These are phyloP conservation scores for Xylota segnis DNA, from an alignment of 2,888 invertebrate genomes.

Conservation along the genomic window DNA sequence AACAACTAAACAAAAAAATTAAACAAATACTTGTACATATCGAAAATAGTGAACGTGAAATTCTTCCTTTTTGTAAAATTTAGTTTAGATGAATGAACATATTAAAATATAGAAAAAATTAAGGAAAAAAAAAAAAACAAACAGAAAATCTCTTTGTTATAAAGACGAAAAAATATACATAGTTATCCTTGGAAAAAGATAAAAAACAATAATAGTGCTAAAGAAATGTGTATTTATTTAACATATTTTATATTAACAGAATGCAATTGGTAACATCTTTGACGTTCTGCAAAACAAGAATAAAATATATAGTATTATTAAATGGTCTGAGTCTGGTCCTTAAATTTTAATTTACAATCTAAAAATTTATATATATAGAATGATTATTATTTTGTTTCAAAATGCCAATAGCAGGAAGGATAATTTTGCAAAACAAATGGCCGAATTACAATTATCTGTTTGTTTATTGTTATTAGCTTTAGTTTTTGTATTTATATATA, in stretches of 20 bases:
- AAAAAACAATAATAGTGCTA: constrained; percentile 73
- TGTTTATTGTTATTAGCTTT: constrained; percentile 15
- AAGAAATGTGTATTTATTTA: constrained; percentile 68
- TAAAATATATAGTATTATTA: constrained; percentile 70
- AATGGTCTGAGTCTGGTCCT: constrained; percentile 72
- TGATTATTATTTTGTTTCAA: neutral
- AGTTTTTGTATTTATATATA: constrained; percentile 12
- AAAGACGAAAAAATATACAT: constrained; percentile 25
- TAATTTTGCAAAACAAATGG: neutral
- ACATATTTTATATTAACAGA: constrained; percentile 41
- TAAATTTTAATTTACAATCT: constrained; percentile 23
- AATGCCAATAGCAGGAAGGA: neutral
- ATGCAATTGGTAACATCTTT: constrained; percentile 9
- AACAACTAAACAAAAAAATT: constrained; percentile 21
- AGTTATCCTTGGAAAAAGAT: constrained; percentile 54
- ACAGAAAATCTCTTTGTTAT: constrained; percentile 19
- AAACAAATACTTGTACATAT: constrained; percentile 68
- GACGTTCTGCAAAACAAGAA: constrained; percentile 22
- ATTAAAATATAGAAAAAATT: constrained; percentile 34
- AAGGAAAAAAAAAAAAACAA: constrained; percentile 22
- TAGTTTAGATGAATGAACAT: constrained; percentile 67
- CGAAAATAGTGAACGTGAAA: constrained; percentile 66
- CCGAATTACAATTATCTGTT: constrained; percentile 7
- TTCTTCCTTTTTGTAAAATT: constrained; percentile 74
- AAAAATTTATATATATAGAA: neutral